Evolutionary conservation across 37 sponge, comb jelly and placozoan species (phyloP), one percentile per base, ranked within the genome.

Genomic region (Lycopodina hypogea): DNA sequence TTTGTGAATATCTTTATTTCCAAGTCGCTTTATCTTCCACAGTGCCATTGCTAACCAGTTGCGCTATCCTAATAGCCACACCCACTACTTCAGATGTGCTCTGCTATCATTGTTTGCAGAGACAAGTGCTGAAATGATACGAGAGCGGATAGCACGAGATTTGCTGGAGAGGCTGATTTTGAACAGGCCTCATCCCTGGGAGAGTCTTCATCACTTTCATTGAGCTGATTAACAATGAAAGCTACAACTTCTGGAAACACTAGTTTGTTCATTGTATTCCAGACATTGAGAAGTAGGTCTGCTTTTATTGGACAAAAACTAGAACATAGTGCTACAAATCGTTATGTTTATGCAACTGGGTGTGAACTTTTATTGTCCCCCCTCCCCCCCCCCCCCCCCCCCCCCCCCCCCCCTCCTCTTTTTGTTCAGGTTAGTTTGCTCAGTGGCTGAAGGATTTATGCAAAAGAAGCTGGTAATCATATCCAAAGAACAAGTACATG

Each of bases 241-340:
- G 79, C 55, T 99, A 96, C 91, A 93, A 89, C 68, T 99, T 99
- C 85, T 99, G 99, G 99, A 85, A 90, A 9, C 99, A 99, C 74
- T 83, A 92, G 68, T 99, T 99, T 85, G 99, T 99, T 18, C 97
- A 94, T 74, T 99, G 99, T 91, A 96, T 96, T 4, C 99, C 99
- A 19, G 99, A 99, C 74, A 99, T 99, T 58, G 90, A 93, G 56
- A 96, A 94, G 98, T 97, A 39, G 74, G 93, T 79, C n/a, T n/a
- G n/a, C n/a, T n/a, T n/a, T n/a, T n/a, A n/a, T n/a, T n/a, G n/a
- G n/a, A n/a, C n/a, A n/a, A n/a, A n/a, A n/a, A n/a, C n/a, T n/a
- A n/a, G n/a, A n/a, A n/a, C n/a, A n/a, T n/a, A n/a, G n/a, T n/a
- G n/a, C n/a, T n/a, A n/a, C n/a, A n/a, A n/a, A n/a, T n/a, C n/a